Evolutionary conservation across 2,888 invertebrate genomes (phyloP).

Genomic region (Pyrgus malvae): DNA sequence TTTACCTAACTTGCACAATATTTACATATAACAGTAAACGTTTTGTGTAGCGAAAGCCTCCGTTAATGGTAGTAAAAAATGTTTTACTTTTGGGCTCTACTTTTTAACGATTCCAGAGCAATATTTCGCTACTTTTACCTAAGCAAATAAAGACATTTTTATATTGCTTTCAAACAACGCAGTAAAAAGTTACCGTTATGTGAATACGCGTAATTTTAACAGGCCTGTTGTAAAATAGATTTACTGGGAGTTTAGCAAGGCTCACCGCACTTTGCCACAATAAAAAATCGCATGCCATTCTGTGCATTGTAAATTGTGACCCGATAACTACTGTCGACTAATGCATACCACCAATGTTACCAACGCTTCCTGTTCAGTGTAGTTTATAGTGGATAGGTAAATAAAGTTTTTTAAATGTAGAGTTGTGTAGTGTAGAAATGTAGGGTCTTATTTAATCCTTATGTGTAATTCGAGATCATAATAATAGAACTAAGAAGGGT

Average conservation of each 20-base stretch:
- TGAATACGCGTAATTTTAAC: constrained; percentile 34
- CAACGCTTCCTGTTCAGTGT: background rate
- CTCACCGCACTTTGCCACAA: constrained; percentile 36
- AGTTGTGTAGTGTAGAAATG: no score
- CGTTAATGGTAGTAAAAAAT: constrained; percentile 39
- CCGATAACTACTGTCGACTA: constrained; percentile 21
- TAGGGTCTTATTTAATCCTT: no score
- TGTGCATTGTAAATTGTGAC: constrained; percentile 21
- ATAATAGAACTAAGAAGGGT: no score
- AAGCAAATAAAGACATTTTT: constrained; percentile 68
- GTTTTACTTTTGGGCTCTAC: constrained; percentile 65
- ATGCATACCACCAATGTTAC: constrained; percentile 1
- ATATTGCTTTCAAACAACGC: constrained; percentile 41
- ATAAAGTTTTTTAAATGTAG: no score
- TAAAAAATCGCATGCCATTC: constrained; percentile 27
- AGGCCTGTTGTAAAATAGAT: constrained; percentile 41
- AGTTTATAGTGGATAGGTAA: no score
- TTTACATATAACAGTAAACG: constrained; percentile 59
- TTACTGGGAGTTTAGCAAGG: constrained; percentile 35
- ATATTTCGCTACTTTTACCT: constrained; percentile 51
- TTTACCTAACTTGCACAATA: constrained; percentile 37
- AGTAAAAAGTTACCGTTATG: constrained; percentile 38
- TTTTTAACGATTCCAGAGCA: constrained; percentile 72
- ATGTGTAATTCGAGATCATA: no score
- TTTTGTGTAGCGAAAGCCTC: constrained; percentile 49